A percentile compares a stretch with the other conserved stretches of the same genome.
These are phyloP conservation scores for Solea solea DNA, from an alignment of 2,113 vertebrate genomes.

Conservation along the genomic window DNA sequence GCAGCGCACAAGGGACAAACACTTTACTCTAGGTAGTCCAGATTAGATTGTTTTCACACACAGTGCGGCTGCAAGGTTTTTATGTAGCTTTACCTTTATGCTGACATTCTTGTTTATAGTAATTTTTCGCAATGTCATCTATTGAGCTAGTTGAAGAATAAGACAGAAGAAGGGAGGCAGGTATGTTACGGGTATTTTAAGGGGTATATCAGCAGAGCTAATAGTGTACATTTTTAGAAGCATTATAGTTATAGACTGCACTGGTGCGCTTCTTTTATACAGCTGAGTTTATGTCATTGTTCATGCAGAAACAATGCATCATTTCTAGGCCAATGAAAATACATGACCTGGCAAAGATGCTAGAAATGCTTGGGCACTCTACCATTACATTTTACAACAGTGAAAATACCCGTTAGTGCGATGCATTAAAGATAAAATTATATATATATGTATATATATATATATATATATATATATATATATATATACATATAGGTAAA, in stretches of 20 bases:
- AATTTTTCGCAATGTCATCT: too few species aligned
- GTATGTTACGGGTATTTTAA: too few species aligned
- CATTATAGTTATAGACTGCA: not conserved
- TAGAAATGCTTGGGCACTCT: not conserved
- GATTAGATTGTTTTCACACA: constrained; percentile 49
- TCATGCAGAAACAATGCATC: not conserved
- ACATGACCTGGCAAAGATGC: not conserved
- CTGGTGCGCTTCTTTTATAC: not conserved
- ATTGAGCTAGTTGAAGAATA: too few species aligned
- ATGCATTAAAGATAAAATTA: not conserved
- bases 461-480: too few species aligned
- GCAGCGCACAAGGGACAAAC: constrained; percentile 52
- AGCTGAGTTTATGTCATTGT: not conserved
- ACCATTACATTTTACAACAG: not conserved
- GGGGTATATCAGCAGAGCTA: not conserved
- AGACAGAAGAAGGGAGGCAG: too few species aligned
- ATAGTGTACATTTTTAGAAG: not conserved
- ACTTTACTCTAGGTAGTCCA: constrained; percentile 48
- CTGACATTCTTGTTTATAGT: constrained; percentile 17
- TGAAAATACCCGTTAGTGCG: not conserved
- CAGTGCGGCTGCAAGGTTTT: constrained; percentile 15
- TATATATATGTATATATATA: too few species aligned
- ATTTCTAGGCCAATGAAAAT: not conserved
- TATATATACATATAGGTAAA: too few species aligned
- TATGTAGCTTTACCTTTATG: constrained; percentile 12